A percentile compares a stretch with the other conserved stretches of the same genome.
phyloP scores from a whole-genome alignment of 2,113 vertebrate genomes.

The Pteropus alecto region DNA sequence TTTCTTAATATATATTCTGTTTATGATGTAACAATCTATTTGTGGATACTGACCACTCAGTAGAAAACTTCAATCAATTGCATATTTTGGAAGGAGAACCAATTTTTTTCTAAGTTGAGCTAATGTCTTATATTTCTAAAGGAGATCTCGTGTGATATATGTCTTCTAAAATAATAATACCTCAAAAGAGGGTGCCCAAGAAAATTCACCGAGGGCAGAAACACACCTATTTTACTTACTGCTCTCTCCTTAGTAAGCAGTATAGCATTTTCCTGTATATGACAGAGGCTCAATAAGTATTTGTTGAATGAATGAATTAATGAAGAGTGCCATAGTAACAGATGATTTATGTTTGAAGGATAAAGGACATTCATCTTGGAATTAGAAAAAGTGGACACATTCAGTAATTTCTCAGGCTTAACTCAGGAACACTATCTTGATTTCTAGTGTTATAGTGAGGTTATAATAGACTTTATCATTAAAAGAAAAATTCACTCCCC shows the following conservation, averaged over 20 bases:
- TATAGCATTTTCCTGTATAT: neutral
- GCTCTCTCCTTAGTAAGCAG: neutral
- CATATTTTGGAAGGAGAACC: neutral
- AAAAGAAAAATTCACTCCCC: neutral
- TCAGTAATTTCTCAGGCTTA: neutral
- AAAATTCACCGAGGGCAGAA: neutral
- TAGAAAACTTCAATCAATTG: neutral
- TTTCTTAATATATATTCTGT: neutral
- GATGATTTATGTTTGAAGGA: neutral
- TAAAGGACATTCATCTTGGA: neutral
- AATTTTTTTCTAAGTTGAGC: neutral
- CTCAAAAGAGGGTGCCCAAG: neutral
- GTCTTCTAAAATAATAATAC: slow-evolving; percentile 34
- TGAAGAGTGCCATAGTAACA: neutral
- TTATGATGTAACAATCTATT: neutral
- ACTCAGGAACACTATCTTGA: slow-evolving; percentile 10
- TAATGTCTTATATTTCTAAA: slow-evolving; percentile 19
- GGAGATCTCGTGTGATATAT: neutral
- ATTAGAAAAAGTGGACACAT: neutral
- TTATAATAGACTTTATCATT: neutral
- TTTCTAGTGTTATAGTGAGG: neutral
- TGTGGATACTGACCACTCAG: neutral
- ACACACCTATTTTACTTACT: neutral
- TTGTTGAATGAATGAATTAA: slow-evolving; percentile 40
- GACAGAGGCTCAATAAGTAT: slow-evolving; percentile 3